Percentiles rank a stretch among this genome's conserved stretches.
Conservation (phyloP, 2,888 invertebrate species). For the Uloborus plumipes region DNA sequence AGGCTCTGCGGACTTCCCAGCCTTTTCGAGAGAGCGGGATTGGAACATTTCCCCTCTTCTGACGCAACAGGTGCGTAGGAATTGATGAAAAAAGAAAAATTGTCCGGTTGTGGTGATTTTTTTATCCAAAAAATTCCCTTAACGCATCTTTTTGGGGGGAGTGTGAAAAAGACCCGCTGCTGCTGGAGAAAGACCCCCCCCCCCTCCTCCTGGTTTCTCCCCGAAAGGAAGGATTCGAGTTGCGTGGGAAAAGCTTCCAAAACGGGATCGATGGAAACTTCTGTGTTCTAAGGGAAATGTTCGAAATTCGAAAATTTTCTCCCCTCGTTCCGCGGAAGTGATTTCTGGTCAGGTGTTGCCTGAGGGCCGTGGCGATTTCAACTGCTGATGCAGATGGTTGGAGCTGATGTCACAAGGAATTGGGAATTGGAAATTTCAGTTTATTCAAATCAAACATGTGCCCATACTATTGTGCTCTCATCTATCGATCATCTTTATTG, state of each 20-base stretch:
- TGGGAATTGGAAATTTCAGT: no score
- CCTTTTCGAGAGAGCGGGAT: constrained; percentile 19
- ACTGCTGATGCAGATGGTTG: no score
- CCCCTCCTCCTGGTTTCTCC: constrained; percentile 5
- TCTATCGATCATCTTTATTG: no score
- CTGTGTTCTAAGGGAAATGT: constrained; percentile 1
- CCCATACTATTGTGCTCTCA: no score
- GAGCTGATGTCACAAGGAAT: no score
- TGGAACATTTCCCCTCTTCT: constrained; percentile 36
- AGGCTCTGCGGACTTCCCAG: constrained; percentile 48
- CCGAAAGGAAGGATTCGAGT: constrained; percentile 51
- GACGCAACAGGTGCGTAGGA: constrained; percentile 47
- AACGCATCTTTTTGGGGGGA: constrained; percentile 15
- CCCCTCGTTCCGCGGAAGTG: constrained; percentile 11
- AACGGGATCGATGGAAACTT: constrained; percentile 1
- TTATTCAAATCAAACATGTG: no score
- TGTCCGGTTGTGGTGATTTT: constrained; percentile 52
- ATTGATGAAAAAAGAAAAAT: constrained; percentile 29
- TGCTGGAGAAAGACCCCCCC: constrained; percentile 4
- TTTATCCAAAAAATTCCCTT: constrained; percentile 8
- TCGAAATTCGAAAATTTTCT: neutral
- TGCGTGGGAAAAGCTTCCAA: constrained; percentile 50
- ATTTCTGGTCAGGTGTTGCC: constrained; percentile 11
- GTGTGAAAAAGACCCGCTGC: constrained; percentile 41
- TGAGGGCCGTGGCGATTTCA: no score